These are phyloP conservation scores for Neodiprion fabricii DNA, from an alignment of 1,140 invertebrate species.

Conservation along the genomic window DNA sequence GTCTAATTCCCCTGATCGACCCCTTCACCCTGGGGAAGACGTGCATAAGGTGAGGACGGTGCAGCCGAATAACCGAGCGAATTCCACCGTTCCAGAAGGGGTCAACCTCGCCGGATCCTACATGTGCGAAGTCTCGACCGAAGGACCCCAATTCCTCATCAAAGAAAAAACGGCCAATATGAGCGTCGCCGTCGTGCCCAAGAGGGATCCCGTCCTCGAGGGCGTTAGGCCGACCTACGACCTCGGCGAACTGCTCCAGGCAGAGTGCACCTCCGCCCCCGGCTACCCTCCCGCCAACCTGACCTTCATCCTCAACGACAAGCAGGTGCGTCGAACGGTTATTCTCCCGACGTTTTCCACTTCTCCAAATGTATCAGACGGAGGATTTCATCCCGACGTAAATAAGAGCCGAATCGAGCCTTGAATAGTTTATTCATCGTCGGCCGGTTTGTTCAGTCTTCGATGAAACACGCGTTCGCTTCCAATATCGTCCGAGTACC, in stretches of 20 bases:
- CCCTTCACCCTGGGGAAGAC: too few relatives aligned
- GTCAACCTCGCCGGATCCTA: slow-evolving; percentile 61
- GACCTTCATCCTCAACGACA: slow-evolving; percentile 76
- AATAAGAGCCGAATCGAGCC: too few relatives aligned
- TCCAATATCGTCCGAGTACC: too few relatives aligned
- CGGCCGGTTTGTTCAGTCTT: too few relatives aligned
- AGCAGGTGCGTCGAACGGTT: slow-evolving; percentile 63
- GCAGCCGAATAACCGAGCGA: too few relatives aligned
- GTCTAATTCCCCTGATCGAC: too few relatives aligned
- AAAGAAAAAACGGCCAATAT: slow-evolving; percentile 59
- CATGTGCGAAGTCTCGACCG: slow-evolving; percentile 66
- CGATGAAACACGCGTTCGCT: too few relatives aligned
- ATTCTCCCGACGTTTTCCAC: slow-evolving; percentile 36
- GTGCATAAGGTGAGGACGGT: too few relatives aligned
- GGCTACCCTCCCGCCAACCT: slow-evolving; percentile 75
- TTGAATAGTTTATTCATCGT: too few relatives aligned
- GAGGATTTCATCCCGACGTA: slow-evolving; percentile 22
- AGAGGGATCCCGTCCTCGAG: slow-evolving; percentile 45
- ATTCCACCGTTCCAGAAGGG: slow-evolving; percentile 1
- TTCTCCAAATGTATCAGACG: slow-evolving; percentile 38
- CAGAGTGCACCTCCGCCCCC: slow-evolving; percentile 77
- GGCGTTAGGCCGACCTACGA: slow-evolving; percentile 65
- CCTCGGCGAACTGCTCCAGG: slow-evolving; percentile 74
- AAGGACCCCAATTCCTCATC: slow-evolving; percentile 64
- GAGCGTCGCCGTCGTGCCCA: slow-evolving; percentile 58